Conservation (phyloP, 2,113 vertebrate genomes). For the Mesitornis unicolor region DNA sequence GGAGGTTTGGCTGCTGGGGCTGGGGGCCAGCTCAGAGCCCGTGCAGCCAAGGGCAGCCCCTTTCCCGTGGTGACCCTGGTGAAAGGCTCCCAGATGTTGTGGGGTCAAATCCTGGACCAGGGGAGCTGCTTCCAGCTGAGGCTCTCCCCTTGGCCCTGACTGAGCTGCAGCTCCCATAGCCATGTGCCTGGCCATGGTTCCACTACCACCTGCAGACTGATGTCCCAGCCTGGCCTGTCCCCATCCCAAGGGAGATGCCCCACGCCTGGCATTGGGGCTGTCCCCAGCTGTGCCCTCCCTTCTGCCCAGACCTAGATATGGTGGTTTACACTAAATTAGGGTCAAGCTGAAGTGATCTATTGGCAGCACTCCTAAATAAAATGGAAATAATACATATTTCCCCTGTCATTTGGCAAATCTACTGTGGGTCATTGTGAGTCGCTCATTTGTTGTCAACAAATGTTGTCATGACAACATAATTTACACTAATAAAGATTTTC, state of each 20-base stretch:
- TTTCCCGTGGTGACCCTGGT: fast-evolving
- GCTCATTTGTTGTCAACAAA: not conserved
- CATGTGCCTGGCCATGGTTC: fast-evolving
- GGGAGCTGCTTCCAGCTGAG: not conserved
- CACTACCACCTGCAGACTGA: fast-evolving
- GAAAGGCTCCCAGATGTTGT: not conserved
- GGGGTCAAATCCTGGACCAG: not conserved
- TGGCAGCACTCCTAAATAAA: not conserved
- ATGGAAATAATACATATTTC: not conserved
- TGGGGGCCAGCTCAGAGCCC: not conserved
- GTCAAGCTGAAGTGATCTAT: not conserved
- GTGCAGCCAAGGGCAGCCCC: not conserved
- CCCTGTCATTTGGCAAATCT: not conserved
- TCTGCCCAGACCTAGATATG: not conserved
- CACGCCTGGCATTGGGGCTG: not conserved
- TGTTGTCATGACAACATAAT: not conserved
- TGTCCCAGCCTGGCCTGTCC: not conserved
- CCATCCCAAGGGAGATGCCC: not conserved
- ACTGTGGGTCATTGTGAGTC: not conserved
- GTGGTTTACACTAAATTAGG: not conserved
- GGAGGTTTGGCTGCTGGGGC: not conserved
- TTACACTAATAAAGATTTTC: not conserved
- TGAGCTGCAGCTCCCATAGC: not conserved
- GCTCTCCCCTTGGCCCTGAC: not conserved
- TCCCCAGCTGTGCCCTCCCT: not conserved